Evolutionary conservation across 2,888 invertebrate genomes (phyloP).

Genomic region (Eubasilissa splendida): DNA sequence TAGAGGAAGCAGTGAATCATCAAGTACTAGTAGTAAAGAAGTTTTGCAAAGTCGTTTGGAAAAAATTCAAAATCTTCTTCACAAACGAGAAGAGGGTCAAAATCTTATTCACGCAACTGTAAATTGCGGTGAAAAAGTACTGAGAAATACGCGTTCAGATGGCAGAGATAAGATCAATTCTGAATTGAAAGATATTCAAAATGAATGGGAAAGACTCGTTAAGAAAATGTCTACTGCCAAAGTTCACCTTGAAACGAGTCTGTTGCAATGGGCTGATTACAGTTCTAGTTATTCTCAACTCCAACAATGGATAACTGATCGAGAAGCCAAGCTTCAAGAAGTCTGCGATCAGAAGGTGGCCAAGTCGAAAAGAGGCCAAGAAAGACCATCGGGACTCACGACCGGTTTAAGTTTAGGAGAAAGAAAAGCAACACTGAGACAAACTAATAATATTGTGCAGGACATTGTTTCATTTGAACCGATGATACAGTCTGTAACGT

Average conservation of each 20-base stretch:
- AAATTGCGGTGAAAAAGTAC: conserved; percentile 91
- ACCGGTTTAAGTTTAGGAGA: conserved; percentile 86
- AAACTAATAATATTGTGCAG: conserved; percentile 95
- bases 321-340: conserved; percentile 93
- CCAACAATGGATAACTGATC: conserved; percentile 94
- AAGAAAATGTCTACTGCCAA: conserved; percentile 94
- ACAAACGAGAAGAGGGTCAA: conserved; percentile 89
- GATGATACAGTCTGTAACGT: conserved; percentile 95
- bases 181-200: conserved; percentile 91
- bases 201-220: conserved; percentile 92
- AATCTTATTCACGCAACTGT: conserved; percentile 89
- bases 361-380: conserved; percentile 84
- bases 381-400: conserved; percentile 78
- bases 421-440: conserved; percentile 89
- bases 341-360: conserved; percentile 89
- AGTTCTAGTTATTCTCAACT: conserved; percentile 93
- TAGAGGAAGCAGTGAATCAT: conserved; percentile 84
- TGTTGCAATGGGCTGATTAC: conserved; percentile 96
- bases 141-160: conserved; percentile 89
- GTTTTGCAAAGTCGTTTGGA: conserved; percentile 85
- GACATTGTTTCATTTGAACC: conserved; percentile 98
- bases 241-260: conserved; percentile 90
- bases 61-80: conserved; percentile 85
- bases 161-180: conserved; percentile 90
- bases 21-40: conserved; percentile 85